Conservation (phyloP, 2,797 vertebrate genomes). For the Capromys pilorides region DNA sequence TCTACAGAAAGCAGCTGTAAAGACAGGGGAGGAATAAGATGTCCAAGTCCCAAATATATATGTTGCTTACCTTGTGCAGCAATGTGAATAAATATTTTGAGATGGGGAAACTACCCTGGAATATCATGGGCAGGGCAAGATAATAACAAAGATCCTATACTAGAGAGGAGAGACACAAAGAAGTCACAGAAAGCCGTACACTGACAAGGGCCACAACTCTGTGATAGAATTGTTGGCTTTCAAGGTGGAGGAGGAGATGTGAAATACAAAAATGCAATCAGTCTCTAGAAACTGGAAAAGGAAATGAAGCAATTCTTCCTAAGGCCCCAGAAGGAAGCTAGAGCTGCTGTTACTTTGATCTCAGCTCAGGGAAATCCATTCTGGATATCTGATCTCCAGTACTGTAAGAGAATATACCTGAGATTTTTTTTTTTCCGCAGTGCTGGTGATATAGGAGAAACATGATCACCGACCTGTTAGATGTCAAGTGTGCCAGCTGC, state of each 20-base stretch:
- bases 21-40: not conserved
- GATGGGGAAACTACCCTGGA: not conserved
- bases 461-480: not conserved
- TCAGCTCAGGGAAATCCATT: not conserved
- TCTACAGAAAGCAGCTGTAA: not conserved
- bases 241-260: not conserved
- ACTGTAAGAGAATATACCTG: not conserved
- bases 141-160: not conserved
- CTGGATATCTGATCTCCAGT: not conserved
- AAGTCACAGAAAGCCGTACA: not conserved
- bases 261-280: not conserved
- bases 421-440: not conserved
- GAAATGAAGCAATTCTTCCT: not conserved
- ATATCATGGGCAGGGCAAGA: not conserved
- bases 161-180: not conserved
- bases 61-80: not conserved
- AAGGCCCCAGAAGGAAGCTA: not conserved
- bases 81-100: not conserved
- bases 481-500: not conserved
- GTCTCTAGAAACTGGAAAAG: not conserved
- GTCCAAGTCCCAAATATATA: not conserved
- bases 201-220: not conserved
- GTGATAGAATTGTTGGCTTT: not conserved
- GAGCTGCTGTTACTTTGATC: not conserved
- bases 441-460: not conserved